phyloP scores from a whole-genome alignment of 2,113 vertebrate genomes.

The Coregonus clupeaformis region DNA sequence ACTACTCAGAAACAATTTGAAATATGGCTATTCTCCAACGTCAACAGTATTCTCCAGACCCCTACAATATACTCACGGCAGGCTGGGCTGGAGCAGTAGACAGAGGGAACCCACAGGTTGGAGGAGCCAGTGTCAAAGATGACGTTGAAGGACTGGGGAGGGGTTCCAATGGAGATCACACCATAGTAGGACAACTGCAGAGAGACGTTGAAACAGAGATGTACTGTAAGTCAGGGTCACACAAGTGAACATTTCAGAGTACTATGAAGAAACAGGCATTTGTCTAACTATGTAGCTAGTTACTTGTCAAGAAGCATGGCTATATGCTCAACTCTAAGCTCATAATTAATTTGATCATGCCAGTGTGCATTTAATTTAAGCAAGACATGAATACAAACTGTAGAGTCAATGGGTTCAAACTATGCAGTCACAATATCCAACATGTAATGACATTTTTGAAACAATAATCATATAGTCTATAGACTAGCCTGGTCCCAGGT shows the following conservation, averaged over 20 bases:
- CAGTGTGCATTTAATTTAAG: background rate
- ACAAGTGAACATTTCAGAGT: background rate
- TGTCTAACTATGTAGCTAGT: background rate
- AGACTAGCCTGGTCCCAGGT: no score
- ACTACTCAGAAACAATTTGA: background rate
- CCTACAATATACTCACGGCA: slow-evolving; percentile 56
- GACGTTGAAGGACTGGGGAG: slow-evolving; percentile 69
- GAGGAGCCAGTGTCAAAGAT: slow-evolving; percentile 72
- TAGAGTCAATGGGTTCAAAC: background rate
- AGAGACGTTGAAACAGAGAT: background rate
- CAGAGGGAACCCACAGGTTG: slow-evolving; percentile 72
- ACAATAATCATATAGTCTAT: no score
- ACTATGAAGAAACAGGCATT: background rate
- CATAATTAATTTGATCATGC: no score
- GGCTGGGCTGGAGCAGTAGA: slow-evolving; percentile 59
- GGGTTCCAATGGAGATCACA: slow-evolving; percentile 65
- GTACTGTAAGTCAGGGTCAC: background rate
- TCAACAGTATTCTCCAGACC: no score
- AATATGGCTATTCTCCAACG: background rate
- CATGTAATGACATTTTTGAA: background rate
- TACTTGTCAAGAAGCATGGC: background rate
- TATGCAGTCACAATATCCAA: background rate
- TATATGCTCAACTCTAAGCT: background rate
- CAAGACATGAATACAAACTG: background rate
- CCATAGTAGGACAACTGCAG: slow-evolving; percentile 67